Conservation (phyloP, 23 tunicate species). For the Phallusia fumigata region DNA sequence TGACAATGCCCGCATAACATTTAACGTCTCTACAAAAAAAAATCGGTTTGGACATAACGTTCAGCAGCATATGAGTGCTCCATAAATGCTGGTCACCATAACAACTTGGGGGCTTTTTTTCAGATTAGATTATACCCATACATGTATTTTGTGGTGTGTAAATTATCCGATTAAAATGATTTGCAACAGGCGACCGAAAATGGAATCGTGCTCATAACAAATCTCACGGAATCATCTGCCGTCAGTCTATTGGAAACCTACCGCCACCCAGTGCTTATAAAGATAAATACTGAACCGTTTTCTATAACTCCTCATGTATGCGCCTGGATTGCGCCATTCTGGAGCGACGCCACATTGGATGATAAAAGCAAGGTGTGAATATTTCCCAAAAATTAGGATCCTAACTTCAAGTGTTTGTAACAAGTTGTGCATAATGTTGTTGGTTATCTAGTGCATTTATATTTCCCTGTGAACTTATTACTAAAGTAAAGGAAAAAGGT, state of each 20-base stretch:
- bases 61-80: background rate
- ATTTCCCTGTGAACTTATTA: no score
- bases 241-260: slow-evolving; percentile 42
- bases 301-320: slow-evolving; percentile 36
- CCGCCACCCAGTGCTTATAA: slow-evolving; percentile 35
- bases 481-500: no score
- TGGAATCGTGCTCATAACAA: slow-evolving; percentile 63
- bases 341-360: slow-evolving; percentile 66
- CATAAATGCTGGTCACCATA: no score
- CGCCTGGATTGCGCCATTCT: slow-evolving; percentile 71
- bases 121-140: no score
- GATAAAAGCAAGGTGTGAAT: slow-evolving; percentile 37
- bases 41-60: no score
- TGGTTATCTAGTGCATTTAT: no score
- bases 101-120: no score
- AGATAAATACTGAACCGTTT: background rate
- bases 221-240: slow-evolving; percentile 28
- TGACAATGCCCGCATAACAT: no score
- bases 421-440: no score
- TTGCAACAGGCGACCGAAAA: slow-evolving; percentile 64
- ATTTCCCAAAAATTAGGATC: no score
- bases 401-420: no score
- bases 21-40: background rate
- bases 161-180: background rate
- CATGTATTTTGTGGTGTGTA: no score